phyloP scores from a whole-genome alignment of 1,140 invertebrate species.

The Ips typographus region DNA sequence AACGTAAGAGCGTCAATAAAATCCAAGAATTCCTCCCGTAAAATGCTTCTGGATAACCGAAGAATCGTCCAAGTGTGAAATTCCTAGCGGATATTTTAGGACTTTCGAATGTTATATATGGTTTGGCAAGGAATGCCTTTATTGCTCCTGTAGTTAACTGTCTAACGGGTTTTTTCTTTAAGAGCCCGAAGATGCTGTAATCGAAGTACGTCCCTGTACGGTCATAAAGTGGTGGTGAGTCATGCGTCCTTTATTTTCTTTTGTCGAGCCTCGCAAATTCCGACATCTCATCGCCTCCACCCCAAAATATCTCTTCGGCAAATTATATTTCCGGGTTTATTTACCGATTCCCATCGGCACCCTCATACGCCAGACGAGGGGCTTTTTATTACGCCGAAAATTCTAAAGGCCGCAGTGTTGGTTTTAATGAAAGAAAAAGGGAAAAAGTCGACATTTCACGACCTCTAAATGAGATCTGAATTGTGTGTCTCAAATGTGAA shows the following conservation, averaged over 20 bases:
- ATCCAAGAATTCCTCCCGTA: constrained; percentile 6
- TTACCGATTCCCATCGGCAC: background rate
- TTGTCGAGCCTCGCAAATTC: background rate
- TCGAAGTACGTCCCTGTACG: background rate
- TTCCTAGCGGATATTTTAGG: background rate
- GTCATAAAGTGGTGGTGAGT: constrained; percentile 5
- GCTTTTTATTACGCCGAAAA: constrained; percentile 1
- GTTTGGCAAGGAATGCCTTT: background rate
- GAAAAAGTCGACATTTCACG: background rate
- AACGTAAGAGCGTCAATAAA: constrained; percentile 15
- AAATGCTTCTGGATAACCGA: constrained; percentile 9
- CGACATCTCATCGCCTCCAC: background rate
- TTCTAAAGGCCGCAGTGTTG: constrained; percentile 1
- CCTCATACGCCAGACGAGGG: background rate
- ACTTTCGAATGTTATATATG: background rate
- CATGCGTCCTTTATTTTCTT: constrained; percentile 8
- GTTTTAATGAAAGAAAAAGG: background rate
- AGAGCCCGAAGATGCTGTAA: background rate
- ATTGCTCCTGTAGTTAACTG: background rate
- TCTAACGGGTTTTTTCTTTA: background rate
- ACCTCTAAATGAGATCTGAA: background rate
- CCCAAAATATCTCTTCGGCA: constrained; percentile 1
- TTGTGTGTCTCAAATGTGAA: too few species aligned
- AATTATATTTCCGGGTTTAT: constrained; percentile 7
- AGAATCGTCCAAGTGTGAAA: background rate